These are phyloP conservation scores for Drosophila silvestris DNA, from an alignment of 2,888 invertebrate genomes.

Conservation along the genomic window DNA sequence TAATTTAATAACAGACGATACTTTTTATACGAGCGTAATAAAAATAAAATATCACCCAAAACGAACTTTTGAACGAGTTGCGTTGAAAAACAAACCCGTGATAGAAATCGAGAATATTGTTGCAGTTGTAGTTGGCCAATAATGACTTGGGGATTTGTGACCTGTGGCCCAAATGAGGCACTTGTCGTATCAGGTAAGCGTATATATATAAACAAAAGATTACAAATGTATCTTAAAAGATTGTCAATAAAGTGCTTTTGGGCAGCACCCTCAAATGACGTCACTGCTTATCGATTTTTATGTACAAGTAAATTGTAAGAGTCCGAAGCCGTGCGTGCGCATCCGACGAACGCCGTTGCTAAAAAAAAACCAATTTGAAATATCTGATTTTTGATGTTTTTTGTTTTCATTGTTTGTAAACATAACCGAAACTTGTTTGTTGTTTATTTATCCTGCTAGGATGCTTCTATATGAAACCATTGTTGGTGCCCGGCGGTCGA, in stretches of 20 bases:
- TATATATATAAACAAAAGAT: neutral
- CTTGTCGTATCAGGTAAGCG: constrained; percentile 95
- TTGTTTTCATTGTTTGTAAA: constrained; percentile 46
- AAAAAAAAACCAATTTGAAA: constrained; percentile 13
- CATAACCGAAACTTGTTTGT: constrained; percentile 4
- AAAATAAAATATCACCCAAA: neutral
- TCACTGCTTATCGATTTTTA: constrained; percentile 78
- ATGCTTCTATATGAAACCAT: constrained; percentile 97
- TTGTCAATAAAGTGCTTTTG: constrained; percentile 24
- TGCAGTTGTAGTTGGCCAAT: constrained; percentile 11
- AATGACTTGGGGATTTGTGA: constrained; percentile 95
- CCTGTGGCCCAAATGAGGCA: constrained; percentile 97
- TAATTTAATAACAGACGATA: neutral
- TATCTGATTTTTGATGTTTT: neutral
- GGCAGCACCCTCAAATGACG: constrained; percentile 69
- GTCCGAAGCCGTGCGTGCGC: constrained; percentile 58
- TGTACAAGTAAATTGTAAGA: constrained; percentile 57
- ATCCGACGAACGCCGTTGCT: constrained; percentile 56
- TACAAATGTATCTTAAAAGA: neutral
- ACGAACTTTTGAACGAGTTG: constrained; percentile 4
- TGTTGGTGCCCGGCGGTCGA: constrained; percentile 97
- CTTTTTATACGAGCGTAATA: constrained; percentile 17
- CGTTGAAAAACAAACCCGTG: constrained; percentile 9
- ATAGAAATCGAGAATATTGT: constrained; percentile 21
- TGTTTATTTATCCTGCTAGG: constrained; percentile 87